A percentile compares a stretch with the other conserved stretches of the same genome.
These are phyloP conservation scores for Eristalis pertinax DNA, from an alignment of 2,888 invertebrate genomes.

Conservation along the genomic window DNA sequence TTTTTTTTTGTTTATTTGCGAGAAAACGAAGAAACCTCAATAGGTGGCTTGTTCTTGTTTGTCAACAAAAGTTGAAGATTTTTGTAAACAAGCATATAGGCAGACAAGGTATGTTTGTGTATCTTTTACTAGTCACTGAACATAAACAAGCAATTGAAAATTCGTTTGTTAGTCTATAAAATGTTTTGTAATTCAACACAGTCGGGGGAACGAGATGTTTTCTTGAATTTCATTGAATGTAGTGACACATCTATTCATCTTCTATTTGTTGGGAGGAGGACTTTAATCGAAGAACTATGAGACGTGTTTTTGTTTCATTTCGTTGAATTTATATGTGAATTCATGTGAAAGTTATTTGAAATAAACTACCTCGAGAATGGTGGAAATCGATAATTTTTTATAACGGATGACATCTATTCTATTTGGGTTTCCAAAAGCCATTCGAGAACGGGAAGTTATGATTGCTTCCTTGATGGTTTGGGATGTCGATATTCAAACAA, in stretches of 20 bases:
- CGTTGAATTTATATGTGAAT: background rate
- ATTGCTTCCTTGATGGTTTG: background rate
- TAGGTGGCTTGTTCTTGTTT: slow-evolving; percentile 13
- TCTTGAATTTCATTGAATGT: background rate
- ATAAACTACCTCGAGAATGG: background rate
- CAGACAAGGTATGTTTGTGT: slow-evolving; percentile 2
- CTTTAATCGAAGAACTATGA: background rate
- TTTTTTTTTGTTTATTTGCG: slow-evolving; percentile 23
- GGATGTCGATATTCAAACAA: background rate
- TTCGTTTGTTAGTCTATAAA: slow-evolving; percentile 5
- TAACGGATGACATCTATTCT: background rate
- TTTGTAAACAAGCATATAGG: slow-evolving; percentile 14
- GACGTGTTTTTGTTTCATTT: background rate
- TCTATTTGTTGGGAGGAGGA: background rate
- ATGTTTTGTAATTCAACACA: background rate
- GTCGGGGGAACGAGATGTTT: background rate
- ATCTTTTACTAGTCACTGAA: slow-evolving; percentile 6
- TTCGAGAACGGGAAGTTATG: background rate
- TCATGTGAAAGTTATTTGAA: background rate
- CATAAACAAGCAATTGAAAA: slow-evolving; percentile 22
- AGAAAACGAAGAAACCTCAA: background rate
- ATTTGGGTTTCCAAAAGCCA: background rate
- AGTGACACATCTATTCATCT: background rate
- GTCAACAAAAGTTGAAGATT: slow-evolving; percentile 26
- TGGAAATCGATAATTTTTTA: background rate